These are phyloP conservation scores for Catocala sponsa DNA, from an alignment of 2,888 invertebrate genomes.

Conservation along the genomic window DNA sequence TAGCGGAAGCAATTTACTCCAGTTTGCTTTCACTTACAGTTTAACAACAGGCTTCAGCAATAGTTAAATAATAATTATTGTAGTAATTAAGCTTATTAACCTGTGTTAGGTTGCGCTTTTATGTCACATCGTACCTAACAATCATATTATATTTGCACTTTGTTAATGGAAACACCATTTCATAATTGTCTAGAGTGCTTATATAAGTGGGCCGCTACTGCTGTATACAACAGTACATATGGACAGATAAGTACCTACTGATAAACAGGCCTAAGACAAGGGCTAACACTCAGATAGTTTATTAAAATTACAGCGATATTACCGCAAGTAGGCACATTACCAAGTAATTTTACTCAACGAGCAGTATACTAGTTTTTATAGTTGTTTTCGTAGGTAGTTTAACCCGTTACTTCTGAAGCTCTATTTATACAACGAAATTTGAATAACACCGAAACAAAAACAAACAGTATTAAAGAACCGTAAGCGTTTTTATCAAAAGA, in stretches of 20 bases:
- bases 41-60: slow-evolving; percentile 58
- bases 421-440: slow-evolving; percentile 2
- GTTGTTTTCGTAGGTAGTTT: neutral
- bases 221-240: too few relatives aligned
- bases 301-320: too few relatives aligned
- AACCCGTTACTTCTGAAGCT: slow-evolving; percentile 1
- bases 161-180: too few relatives aligned
- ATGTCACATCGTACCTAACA: slow-evolving; percentile 12
- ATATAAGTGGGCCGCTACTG: too few relatives aligned
- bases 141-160: too few relatives aligned
- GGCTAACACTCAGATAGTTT: too few relatives aligned
- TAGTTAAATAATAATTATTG: slow-evolving; percentile 53
- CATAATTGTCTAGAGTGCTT: too few relatives aligned
- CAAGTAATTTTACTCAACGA: too few relatives aligned
- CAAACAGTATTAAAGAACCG: slow-evolving; percentile 22
- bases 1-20: slow-evolving; percentile 65
- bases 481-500: slow-evolving; percentile 26
- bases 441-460: slow-evolving; percentile 12
- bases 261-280: too few relatives aligned
- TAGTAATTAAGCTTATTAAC: slow-evolving; percentile 47
- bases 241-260: too few relatives aligned
- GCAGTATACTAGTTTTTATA: too few relatives aligned
- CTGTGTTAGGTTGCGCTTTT: slow-evolving; percentile 16
- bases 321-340: too few relatives aligned
- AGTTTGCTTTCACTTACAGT: slow-evolving; percentile 66